Conservation (phyloP, 2,113 vertebrate genomes). For the Bostrychus sinensis region DNA sequence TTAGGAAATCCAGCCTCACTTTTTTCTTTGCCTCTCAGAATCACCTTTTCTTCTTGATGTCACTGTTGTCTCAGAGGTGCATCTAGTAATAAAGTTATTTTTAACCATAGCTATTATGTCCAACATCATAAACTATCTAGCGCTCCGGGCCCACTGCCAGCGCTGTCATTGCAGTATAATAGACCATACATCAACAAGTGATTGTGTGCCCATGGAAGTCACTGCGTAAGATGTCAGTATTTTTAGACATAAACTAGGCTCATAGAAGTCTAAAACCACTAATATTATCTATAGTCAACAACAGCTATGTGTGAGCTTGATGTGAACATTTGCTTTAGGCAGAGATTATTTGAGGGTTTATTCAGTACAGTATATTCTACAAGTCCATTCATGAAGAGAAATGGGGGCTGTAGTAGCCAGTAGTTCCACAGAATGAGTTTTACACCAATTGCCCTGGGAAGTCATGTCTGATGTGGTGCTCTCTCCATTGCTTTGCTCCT, state of each 20-base stretch:
- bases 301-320: background rate
- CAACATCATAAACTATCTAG: conserved; percentile 67
- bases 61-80: conserved; percentile 49
- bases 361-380: background rate
- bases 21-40: conserved; percentile 22
- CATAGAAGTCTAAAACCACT: conserved; percentile 10
- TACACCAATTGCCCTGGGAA: conserved; percentile 36
- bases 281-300: conserved; percentile 17
- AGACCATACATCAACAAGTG: conserved; percentile 65
- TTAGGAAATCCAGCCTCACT: background rate
- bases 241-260: conserved; percentile 17
- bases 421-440: conserved; percentile 36
- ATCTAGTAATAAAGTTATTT: conserved; percentile 69
- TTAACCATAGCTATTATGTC: conserved; percentile 61
- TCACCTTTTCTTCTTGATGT: conserved; percentile 10
- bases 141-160: conserved; percentile 54
- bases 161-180: conserved; percentile 59
- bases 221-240: conserved; percentile 20
- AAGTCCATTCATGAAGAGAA: conserved; percentile 25
- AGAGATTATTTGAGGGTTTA: conserved; percentile 1
- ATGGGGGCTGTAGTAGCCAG: conserved; percentile 18
- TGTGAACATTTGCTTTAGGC: background rate
- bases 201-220: conserved; percentile 19
- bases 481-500: conserved; percentile 54
- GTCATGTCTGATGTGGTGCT: conserved; percentile 63